Evolutionary conservation across 2,113 vertebrate genomes (phyloP).

Genomic region (Eubucco bourcierii): DNA sequence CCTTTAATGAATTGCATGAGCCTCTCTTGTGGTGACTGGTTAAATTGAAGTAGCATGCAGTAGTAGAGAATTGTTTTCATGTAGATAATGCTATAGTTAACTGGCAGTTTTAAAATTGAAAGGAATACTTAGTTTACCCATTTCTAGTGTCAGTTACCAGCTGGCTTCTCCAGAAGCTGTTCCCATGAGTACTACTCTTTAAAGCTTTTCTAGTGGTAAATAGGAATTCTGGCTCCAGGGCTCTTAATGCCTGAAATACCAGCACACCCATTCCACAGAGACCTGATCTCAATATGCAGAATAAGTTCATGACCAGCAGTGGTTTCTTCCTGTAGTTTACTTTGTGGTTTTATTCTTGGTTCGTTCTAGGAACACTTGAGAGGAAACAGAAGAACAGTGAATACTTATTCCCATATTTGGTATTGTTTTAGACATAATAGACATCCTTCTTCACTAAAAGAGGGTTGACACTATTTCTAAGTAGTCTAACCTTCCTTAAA

Average conservation of each 20-base stretch:
- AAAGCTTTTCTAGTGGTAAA: conserved; percentile 54
- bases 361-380: conserved; percentile 56
- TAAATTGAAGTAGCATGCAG: not conserved
- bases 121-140: not conserved
- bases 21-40: conserved; percentile 15
- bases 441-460: not conserved
- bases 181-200: conserved; percentile 36
- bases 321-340: conserved; percentile 71
- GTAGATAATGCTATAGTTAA: not conserved
- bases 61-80: conserved; percentile 14
- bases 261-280: conserved; percentile 70
- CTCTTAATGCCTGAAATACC: conserved; percentile 71
- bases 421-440: conserved; percentile 18
- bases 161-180: not conserved
- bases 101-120: not conserved
- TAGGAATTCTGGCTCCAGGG: conserved; percentile 59
- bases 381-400: conserved; percentile 41
- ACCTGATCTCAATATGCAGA: conserved; percentile 55
- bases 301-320: conserved; percentile 46
- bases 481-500: not conserved
- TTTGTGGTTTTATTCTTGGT: conserved; percentile 40
- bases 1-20: conserved; percentile 3
- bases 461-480: not conserved
- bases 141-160: not conserved
- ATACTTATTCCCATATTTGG: conserved; percentile 46